Evolutionary conservation across 2,797 vertebrate species (phyloP).

Genomic region (Mormyrus hasselquistii): DNA sequence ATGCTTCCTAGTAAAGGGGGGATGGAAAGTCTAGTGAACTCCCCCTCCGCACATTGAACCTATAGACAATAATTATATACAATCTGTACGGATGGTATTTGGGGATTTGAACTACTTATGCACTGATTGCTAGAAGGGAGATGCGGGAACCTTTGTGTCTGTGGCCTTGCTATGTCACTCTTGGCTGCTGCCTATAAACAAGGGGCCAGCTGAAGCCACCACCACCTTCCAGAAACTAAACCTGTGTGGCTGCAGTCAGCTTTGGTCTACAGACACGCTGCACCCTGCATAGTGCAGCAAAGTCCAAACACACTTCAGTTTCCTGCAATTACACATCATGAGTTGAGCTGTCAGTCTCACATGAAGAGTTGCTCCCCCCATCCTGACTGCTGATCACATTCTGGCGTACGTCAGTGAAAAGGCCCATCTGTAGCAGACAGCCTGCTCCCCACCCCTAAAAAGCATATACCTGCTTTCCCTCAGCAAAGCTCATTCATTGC

Average conservation of each 20-base stretch:
- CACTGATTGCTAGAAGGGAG: not conserved
- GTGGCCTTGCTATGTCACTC: not conserved
- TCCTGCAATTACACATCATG: slow-evolving; percentile 11
- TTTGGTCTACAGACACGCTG: not conserved
- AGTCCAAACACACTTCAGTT: not conserved
- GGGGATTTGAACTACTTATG: not conserved
- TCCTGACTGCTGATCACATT: not conserved
- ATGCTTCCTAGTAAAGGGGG: not conserved
- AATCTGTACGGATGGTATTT: not conserved
- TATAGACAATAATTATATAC: not conserved
- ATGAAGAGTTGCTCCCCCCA: not conserved
- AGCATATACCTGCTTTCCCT: not conserved
- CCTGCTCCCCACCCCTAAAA: not conserved
- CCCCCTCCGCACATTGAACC: not conserved
- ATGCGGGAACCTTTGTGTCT: not conserved
- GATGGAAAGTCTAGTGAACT: not conserved
- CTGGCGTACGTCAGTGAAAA: not conserved
- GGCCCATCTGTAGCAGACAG: not conserved
- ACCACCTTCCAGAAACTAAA: not conserved
- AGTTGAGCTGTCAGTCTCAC: not conserved
- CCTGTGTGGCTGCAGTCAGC: not conserved
- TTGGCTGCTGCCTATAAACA: not conserved
- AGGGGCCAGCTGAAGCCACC: no score
- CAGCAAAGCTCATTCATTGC: not conserved
- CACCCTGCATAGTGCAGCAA: not conserved